Evolutionary conservation across 2,888 invertebrate species (phyloP).

Genomic region (Tinea semifulvella): DNA sequence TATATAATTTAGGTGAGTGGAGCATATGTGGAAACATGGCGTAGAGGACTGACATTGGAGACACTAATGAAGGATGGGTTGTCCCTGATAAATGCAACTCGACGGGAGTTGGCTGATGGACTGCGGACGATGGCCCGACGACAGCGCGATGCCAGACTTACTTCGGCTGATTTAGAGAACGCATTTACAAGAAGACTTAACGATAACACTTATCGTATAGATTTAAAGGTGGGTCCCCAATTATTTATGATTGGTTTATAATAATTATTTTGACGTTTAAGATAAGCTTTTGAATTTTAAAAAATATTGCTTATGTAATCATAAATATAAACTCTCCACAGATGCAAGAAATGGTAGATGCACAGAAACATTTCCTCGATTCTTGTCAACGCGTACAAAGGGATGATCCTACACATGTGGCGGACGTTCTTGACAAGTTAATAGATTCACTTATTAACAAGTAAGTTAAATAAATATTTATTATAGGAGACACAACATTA

Average conservation of each 20-base stretch:
- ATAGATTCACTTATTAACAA: slow-evolving; percentile 70
- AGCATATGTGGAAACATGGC: slow-evolving; percentile 71
- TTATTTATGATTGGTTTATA: neutral
- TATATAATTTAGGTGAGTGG: slow-evolving; percentile 60
- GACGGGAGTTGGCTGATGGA: slow-evolving; percentile 63
- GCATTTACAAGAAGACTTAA: slow-evolving; percentile 40
- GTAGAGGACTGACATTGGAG: slow-evolving; percentile 55
- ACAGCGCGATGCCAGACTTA: slow-evolving; percentile 44
- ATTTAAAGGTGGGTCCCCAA: slow-evolving; percentile 38
- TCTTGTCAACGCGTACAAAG: slow-evolving; percentile 73
- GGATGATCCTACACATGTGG: slow-evolving; percentile 70
- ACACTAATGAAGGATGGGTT: slow-evolving; percentile 58
- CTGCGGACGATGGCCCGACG: slow-evolving; percentile 46
- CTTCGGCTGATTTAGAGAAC: slow-evolving; percentile 44
- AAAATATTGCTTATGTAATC: neutral
- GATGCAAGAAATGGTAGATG: slow-evolving; percentile 68
- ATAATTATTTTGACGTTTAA: neutral
- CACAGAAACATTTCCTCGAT: slow-evolving; percentile 71
- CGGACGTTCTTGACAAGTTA: slow-evolving; percentile 69
- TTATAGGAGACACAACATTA: too few species aligned
- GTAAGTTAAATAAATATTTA: too few species aligned
- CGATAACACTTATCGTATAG: slow-evolving; percentile 49
- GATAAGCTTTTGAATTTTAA: neutral
- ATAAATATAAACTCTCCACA: slow-evolving; percentile 26
- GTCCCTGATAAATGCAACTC: slow-evolving; percentile 59